Evolutionary conservation across 2,888 invertebrate species (phyloP).

Genomic region (Epiblema foenella): DNA sequence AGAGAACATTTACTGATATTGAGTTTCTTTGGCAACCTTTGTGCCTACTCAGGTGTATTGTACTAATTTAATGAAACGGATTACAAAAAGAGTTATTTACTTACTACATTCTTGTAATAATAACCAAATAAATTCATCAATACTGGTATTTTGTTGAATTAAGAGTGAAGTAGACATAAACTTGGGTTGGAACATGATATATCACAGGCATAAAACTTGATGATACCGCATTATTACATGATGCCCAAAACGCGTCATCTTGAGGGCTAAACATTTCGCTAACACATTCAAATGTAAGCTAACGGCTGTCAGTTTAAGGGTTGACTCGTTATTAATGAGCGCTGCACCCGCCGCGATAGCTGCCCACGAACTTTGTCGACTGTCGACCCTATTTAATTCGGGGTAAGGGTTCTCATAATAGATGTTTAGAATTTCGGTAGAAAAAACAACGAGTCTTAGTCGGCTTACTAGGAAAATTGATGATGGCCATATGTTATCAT

Average conservation of each 20-base stretch:
- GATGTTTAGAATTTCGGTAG: constrained; percentile 2
- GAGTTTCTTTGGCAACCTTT: too few species aligned
- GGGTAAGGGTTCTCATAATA: constrained; percentile 18
- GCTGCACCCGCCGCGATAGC: constrained; percentile 39
- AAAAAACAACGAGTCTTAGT: constrained; percentile 2
- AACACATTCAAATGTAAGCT: constrained; percentile 40
- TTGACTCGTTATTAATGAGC: constrained; percentile 41
- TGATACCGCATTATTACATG: constrained; percentile 14
- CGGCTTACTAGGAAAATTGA: constrained; percentile 1
- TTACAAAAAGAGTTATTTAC: too few species aligned
- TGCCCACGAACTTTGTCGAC: constrained; percentile 27
- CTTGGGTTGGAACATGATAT: constrained; percentile 6
- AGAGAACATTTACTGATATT: too few species aligned
- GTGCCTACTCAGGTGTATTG: too few species aligned
- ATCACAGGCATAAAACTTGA: constrained; percentile 7
- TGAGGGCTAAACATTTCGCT: constrained; percentile 28
- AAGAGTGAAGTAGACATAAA: background rate
- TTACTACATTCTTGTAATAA: background rate
- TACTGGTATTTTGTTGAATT: background rate
- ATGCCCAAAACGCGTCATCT: constrained; percentile 8
- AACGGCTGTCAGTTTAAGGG: constrained; percentile 42
- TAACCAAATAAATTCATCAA: background rate
- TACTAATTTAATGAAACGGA: too few species aligned
- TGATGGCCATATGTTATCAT: too few species aligned
- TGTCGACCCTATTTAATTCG: constrained; percentile 39